A percentile compares a stretch with the other conserved stretches of the same genome.
These are phyloP conservation scores for Corticium candelabrum DNA, from an alignment of 37 sponge, comb jelly and placozoan genomes.

Conservation along the genomic window DNA sequence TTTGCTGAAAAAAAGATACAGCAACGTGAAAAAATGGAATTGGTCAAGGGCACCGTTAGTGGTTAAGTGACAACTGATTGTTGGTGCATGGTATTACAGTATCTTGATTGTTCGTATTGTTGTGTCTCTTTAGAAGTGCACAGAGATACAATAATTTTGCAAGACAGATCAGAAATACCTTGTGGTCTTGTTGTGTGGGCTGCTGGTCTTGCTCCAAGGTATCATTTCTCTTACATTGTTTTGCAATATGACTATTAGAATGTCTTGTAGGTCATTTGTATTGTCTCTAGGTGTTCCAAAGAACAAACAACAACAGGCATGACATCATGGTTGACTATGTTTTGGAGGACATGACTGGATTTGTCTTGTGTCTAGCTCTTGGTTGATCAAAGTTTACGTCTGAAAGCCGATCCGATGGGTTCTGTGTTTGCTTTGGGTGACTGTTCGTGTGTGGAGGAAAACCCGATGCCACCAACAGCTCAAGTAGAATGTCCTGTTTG, in stretches of 20 bases:
- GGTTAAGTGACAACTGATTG: slow-evolving; percentile 16
- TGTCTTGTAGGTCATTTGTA: slow-evolving; percentile 42
- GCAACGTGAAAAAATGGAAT: slow-evolving; percentile 47
- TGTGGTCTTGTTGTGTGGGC: slow-evolving; percentile 88
- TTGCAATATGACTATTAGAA: too few species aligned
- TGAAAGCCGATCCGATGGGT: slow-evolving; percentile 20
- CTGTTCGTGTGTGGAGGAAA: slow-evolving; percentile 43
- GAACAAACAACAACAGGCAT: slow-evolving; percentile 53
- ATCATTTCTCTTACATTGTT: background rate
- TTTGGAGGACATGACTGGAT: too few species aligned
- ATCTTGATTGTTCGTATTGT: background rate
- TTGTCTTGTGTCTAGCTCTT: slow-evolving; percentile 31
- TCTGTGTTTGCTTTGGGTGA: slow-evolving; percentile 74
- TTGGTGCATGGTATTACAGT: background rate
- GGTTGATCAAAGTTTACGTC: slow-evolving; percentile 38
- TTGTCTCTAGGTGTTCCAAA: slow-evolving; percentile 36
- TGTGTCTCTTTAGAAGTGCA: slow-evolving; percentile 37
- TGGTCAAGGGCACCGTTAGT: slow-evolving; percentile 55
- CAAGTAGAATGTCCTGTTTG: background rate
- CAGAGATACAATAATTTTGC: slow-evolving; percentile 20
- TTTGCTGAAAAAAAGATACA: slow-evolving; percentile 57
- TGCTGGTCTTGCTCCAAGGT: slow-evolving; percentile 82
- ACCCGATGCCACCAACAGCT: slow-evolving; percentile 54
- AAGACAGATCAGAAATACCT: slow-evolving; percentile 25
- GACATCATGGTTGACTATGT: too few species aligned